phyloP scores from a whole-genome alignment of 2,888 invertebrate genomes.

The Seira sanloemensis region DNA sequence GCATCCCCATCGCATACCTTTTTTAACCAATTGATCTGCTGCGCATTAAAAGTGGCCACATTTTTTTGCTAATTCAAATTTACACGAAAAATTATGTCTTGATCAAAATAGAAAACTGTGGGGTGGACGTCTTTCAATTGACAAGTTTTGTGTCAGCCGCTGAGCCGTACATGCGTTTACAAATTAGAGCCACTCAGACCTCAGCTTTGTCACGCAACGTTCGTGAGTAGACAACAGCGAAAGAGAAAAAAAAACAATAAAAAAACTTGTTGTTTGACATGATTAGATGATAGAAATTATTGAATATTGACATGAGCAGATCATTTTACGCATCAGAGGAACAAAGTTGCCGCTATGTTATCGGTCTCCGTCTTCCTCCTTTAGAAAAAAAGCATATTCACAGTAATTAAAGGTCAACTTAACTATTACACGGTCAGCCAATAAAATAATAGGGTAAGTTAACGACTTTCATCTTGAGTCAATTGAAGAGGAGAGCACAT shows the following conservation, averaged over 20 bases:
- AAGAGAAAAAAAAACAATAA: not conserved
- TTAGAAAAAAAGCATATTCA: not conserved
- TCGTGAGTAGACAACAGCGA: constrained; percentile 4
- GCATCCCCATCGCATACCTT: not conserved
- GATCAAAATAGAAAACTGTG: constrained; percentile 5
- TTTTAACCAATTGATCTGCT: not conserved
- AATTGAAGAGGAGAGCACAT: not conserved
- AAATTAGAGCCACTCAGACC: not conserved
- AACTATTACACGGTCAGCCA: constrained; percentile 9
- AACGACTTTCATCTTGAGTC: not conserved
- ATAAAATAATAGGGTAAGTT: constrained; percentile 13
- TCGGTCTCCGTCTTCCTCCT: not conserved
- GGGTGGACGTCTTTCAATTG: not conserved
- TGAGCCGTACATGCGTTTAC: not conserved
- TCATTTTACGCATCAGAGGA: not conserved
- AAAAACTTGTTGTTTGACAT: not conserved
- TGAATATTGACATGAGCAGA: constrained; percentile 9
- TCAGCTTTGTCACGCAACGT: not conserved
- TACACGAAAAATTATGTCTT: constrained; percentile 17
- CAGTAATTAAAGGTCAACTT: not conserved
- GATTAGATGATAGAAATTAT: constrained; percentile 8
- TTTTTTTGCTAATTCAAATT: not conserved
- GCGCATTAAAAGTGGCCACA: not conserved
- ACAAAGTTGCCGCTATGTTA: not conserved
- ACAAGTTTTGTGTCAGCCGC: not conserved